phyloP scores from a whole-genome alignment of 2,888 invertebrate species.

The Drosophila borborema region DNA sequence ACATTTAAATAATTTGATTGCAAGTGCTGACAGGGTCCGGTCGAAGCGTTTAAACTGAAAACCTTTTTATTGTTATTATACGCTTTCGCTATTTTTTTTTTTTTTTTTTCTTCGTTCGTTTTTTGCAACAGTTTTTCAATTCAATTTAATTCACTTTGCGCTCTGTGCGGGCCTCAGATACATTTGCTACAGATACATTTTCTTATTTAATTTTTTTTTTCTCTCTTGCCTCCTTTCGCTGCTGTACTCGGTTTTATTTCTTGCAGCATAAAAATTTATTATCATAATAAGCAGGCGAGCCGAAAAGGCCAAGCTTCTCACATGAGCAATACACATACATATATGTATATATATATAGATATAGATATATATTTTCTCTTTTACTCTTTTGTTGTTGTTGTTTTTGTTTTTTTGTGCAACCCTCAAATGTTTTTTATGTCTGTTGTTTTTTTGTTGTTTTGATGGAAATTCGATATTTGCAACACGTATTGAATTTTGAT shows the following conservation, averaged over 20 bases:
- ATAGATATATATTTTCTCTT: slow-evolving; percentile 6
- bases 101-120: not conserved
- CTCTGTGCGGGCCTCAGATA: slow-evolving; percentile 55
- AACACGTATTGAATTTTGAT: slow-evolving; percentile 80
- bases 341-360: slow-evolving; percentile 3
- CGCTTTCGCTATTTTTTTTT: slow-evolving; percentile 10
- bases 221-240: slow-evolving; percentile 22
- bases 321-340: slow-evolving; percentile 27
- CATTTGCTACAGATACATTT: slow-evolving; percentile 25
- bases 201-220: slow-evolving; percentile 67
- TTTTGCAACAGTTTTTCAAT: slow-evolving; percentile 74
- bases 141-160: slow-evolving; percentile 77
- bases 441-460: slow-evolving; percentile 64
- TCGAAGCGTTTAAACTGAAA: slow-evolving; percentile 66
- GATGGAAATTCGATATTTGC: slow-evolving; percentile 81
- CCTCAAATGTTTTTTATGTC: slow-evolving; percentile 73
- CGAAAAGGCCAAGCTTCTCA: slow-evolving; percentile 46
- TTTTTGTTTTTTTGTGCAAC: slow-evolving; percentile 43
- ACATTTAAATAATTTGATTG: slow-evolving; percentile 80
- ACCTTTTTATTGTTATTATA: slow-evolving; percentile 55
- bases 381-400: not conserved
- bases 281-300: slow-evolving; percentile 74
- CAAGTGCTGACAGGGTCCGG: slow-evolving; percentile 57
- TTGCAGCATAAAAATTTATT: slow-evolving; percentile 78
- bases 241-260: slow-evolving; percentile 71